Evolutionary conservation across 37 sponge, comb jelly and placozoan genomes (phyloP).

Genomic region (Beroe forskalii): DNA sequence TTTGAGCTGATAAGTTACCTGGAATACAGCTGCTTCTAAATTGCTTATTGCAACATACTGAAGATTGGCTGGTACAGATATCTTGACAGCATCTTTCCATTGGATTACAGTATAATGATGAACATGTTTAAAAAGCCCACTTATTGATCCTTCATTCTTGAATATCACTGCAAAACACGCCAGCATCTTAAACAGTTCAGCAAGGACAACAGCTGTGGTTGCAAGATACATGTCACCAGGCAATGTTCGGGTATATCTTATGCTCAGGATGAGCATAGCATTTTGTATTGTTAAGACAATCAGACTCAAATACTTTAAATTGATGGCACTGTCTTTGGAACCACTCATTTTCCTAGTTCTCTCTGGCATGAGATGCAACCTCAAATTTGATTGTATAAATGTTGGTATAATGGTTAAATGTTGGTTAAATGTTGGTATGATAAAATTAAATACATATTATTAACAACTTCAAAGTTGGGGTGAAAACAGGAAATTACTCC

Average conservation of each 20-base stretch:
- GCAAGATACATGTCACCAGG: constrained; percentile 77
- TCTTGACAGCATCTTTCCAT: constrained; percentile 60
- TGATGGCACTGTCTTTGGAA: neutral
- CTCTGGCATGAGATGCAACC: neutral
- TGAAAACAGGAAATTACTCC: too few relatives aligned
- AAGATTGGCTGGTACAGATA: constrained; percentile 91
- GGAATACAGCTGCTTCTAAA: constrained; percentile 94
- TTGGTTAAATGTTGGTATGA: too few relatives aligned
- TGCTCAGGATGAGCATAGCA: constrained; percentile 80
- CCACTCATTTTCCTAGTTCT: neutral
- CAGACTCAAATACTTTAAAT: constrained; percentile 74
- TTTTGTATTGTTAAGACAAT: constrained; percentile 87
- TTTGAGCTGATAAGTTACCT: constrained; percentile 97
- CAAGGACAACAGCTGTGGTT: constrained; percentile 88
- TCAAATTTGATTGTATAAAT: too few relatives aligned
- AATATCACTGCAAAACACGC: constrained; percentile 16
- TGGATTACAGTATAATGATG: constrained; percentile 49
- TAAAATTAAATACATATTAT: too few relatives aligned
- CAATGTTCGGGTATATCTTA: constrained; percentile 83
- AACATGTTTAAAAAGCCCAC: constrained; percentile 42
- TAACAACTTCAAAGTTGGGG: too few relatives aligned
- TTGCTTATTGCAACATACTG: constrained; percentile 94
- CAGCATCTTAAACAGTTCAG: constrained; percentile 77
- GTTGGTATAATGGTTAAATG: too few relatives aligned
- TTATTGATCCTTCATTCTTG: constrained; percentile 37